Base-by-base conservation (phyloP, 1,140 invertebrate species). In the Sarcophaga bullata region DNA sequence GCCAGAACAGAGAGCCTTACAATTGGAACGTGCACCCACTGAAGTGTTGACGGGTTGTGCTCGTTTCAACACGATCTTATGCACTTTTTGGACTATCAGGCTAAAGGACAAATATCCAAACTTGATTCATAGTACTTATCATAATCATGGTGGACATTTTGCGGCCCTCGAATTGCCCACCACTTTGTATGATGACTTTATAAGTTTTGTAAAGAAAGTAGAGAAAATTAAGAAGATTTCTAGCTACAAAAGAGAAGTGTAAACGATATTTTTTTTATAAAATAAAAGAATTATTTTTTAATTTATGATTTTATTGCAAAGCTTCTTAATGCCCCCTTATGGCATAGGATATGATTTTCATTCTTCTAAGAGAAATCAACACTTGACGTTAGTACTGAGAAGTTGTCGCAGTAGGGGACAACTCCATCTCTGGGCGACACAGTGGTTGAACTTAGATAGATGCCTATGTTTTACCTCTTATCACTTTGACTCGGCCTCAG, bases 81-180 rank as follows among this genome's bases (percentile, higher is more conserved):
- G 1, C 90, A 91, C 13, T 87, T 85, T 75, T 91, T 94, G 0
- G 92, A 95, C 82, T 91, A 90, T 75, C 86, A 95, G n/a, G 47
- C 83, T 96, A 2, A 88, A 90, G 81, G 90, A 92, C 1, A 94
- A 93, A 86, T 96, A 91, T 85, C 86, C 84, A 0, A 95, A 95
- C 86, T 84, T 96, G 5, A 91, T 95, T 6, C 93, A 94, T 81
- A 91, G 92, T 11, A 94, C 91, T 0, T 92, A 94, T 73, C 86
- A 93, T 58, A 88, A 92, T 2, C 88, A 92, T 10, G 96, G 96
- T 0, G 97, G 97, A 0, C 97, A 98, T 91, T 98, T 98, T 89
- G 94, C 95, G 8, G 96, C 95, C 0, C 91, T 97, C 80, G 95
- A 98, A 87, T 92, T 94, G 80, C 96, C 96, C 0, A 86, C 93